Conservation (phyloP, 2,797 vertebrate species). For the Phrynocephalus vlangalii region DNA sequence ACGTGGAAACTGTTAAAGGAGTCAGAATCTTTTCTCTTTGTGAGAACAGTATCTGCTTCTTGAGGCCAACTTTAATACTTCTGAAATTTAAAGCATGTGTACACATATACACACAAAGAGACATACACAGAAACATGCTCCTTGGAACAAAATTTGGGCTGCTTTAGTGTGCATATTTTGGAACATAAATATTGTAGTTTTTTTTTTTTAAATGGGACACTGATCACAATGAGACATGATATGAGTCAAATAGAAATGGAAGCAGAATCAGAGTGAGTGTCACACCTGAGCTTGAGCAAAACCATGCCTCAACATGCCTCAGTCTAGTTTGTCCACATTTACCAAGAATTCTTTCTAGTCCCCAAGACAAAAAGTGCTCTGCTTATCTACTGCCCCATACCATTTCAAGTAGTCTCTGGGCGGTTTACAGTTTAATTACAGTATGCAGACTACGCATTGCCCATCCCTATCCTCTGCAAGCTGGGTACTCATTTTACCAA, state of each 20-base stretch:
- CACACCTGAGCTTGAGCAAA: not conserved
- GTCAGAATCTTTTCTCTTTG: not conserved
- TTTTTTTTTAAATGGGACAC: not conserved
- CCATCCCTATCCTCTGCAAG: too few relatives aligned
- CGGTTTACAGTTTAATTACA: too few relatives aligned
- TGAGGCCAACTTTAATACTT: not conserved
- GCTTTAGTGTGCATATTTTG: not conserved
- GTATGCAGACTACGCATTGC: too few relatives aligned
- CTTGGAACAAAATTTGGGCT: not conserved
- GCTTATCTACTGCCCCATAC: not conserved
- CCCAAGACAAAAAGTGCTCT: not conserved
- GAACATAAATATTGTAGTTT: too few relatives aligned
- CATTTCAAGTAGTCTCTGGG: too few relatives aligned
- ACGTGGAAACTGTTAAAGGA: conserved; percentile 1
- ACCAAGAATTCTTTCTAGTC: too few relatives aligned
- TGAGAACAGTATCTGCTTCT: not conserved
- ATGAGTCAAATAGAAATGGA: not conserved
- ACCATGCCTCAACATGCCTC: too few relatives aligned
- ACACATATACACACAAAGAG: not conserved
- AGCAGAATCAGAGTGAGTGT: not conserved
- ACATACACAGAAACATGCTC: not conserved
- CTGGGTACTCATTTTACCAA: too few relatives aligned
- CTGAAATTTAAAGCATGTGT: not conserved
- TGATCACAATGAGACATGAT: not conserved
- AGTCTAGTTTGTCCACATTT: not conserved